Conservation (phyloP, 2,113 vertebrate species). For the Misgurnus anguillicaudatus region DNA sequence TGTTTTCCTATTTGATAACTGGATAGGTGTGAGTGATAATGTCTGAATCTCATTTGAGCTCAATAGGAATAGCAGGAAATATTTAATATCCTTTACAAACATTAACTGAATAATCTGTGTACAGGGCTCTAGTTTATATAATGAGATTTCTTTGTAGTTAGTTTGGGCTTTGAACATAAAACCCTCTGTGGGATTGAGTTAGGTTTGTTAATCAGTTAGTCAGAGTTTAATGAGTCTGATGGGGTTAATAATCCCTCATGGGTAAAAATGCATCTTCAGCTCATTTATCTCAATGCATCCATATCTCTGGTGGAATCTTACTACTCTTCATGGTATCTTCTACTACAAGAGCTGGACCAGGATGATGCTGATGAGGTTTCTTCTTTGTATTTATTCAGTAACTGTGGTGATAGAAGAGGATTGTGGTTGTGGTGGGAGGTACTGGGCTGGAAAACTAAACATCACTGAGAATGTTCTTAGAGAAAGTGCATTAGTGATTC, state of each 20-base stretch:
- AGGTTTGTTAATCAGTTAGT: conserved; percentile 41
- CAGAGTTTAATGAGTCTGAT: conserved; percentile 30
- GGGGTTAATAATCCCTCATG: conserved; percentile 41
- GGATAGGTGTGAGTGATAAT: too few relatives aligned
- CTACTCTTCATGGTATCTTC: conserved; percentile 17
- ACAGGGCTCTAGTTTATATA: too few relatives aligned
- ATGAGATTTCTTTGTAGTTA: too few relatives aligned
- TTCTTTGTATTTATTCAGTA: background rate
- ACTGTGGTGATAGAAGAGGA: background rate
- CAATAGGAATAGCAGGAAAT: too few relatives aligned
- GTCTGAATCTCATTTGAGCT: too few relatives aligned
- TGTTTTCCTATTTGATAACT: too few relatives aligned
- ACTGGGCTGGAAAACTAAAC: background rate
- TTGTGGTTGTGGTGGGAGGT: background rate
- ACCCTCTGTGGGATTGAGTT: background rate
- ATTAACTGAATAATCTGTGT: too few relatives aligned
- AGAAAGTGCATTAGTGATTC: background rate
- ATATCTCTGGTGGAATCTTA: conserved; percentile 48
- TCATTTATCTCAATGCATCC: background rate
- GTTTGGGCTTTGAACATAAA: too few relatives aligned
- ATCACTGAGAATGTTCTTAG: background rate
- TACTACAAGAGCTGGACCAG: conserved; percentile 2
- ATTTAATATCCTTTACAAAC: too few relatives aligned
- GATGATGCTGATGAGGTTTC: background rate
- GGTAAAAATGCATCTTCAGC: conserved; percentile 42